Evolutionary conservation across 1,140 invertebrate species (phyloP).

Genomic region (Vanessa atalanta): DNA sequence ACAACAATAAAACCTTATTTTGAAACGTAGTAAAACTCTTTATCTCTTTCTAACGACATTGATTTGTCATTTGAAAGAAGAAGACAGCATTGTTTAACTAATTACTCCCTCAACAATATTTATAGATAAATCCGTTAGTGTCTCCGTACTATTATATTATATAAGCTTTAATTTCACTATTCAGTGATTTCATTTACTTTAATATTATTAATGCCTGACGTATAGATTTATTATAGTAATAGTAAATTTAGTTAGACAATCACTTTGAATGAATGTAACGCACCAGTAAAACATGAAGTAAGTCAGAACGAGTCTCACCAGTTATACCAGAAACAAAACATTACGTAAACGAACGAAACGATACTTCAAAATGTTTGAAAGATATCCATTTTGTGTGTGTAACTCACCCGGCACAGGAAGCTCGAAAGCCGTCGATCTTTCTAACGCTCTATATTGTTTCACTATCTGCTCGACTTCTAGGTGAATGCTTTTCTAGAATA

Average conservation of each 20-base stretch:
- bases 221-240: not conserved
- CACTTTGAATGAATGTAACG: conserved; percentile 7
- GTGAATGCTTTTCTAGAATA: conserved; percentile 63
- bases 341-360: conserved; percentile 27
- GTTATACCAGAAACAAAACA: conserved; percentile 28
- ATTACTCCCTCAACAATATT: too few relatives aligned
- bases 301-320: conserved; percentile 1
- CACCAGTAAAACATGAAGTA: conserved; percentile 12
- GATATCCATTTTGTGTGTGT: conserved; percentile 51
- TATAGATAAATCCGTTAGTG: too few relatives aligned
- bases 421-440: conserved; percentile 59
- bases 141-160: too few relatives aligned
- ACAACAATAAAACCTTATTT: too few relatives aligned
- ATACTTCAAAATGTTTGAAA: conserved; percentile 43
- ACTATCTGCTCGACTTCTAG: conserved; percentile 65
- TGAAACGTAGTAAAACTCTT: too few relatives aligned
- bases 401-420: conserved; percentile 58
- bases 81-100: too few relatives aligned
- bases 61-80: too few relatives aligned
- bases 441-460: conserved; percentile 57
- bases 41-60: too few relatives aligned
- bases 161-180: not conserved
- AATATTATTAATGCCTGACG: not conserved
- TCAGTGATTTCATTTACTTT: not conserved
- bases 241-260: not conserved